A percentile compares a stretch with the other conserved stretches of the same genome.
Conservation (phyloP, 2,797 vertebrate genomes). For the Pantherophis alleghaniensis region DNA sequence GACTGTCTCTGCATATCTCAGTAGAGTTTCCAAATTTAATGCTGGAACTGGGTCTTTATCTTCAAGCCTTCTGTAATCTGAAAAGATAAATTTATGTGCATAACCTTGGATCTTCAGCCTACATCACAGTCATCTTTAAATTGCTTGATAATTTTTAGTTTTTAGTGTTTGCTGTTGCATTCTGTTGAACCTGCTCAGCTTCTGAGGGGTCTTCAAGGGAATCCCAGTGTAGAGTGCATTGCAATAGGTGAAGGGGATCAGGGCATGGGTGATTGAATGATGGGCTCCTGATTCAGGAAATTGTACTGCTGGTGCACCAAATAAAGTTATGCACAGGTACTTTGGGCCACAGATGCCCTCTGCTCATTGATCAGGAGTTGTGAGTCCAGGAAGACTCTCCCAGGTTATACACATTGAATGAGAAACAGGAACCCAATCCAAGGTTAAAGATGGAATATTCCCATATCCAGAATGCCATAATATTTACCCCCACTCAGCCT, state of each 20-base stretch:
- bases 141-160: not conserved
- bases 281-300: not conserved
- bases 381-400: not conserved
- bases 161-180: not conserved
- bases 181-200: not conserved
- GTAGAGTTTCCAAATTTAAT: not conserved
- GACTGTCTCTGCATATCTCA: not conserved
- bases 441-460: not conserved
- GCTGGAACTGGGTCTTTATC: not conserved
- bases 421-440: not conserved
- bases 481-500: not conserved
- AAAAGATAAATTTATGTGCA: not conserved
- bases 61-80: not conserved
- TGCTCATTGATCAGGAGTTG: not conserved
- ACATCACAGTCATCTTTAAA: not conserved
- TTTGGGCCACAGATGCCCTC: not conserved
- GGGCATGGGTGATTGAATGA: not conserved
- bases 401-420: not conserved
- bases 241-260: not conserved
- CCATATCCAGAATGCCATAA: not conserved
- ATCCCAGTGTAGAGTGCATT: not conserved
- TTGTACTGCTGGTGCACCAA: not conserved
- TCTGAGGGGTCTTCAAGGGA: not conserved
- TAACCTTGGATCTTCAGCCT: not conserved
- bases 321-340: not conserved